phyloP scores from a whole-genome alignment of 2,888 invertebrate species.

The Galeopsomyia nigrocyanea region DNA sequence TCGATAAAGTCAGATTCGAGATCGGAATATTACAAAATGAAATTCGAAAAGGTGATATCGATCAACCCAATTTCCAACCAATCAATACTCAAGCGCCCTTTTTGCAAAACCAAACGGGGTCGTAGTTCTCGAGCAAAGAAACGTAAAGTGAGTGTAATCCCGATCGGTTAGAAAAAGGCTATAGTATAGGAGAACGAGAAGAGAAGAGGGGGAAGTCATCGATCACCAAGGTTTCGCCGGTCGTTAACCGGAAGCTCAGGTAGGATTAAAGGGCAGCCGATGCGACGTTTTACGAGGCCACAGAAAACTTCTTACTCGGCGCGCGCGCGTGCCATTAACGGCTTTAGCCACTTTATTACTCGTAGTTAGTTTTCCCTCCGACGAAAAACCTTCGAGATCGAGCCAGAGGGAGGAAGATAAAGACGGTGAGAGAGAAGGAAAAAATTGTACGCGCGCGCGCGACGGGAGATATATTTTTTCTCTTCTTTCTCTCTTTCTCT shows the following conservation, averaged over 20 bases:
- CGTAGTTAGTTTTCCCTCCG: background rate
- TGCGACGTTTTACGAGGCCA: too few species aligned
- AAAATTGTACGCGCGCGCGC: background rate
- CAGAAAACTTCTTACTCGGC: background rate
- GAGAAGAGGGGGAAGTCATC: slow-evolving; percentile 11
- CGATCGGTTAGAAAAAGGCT: too few species aligned
- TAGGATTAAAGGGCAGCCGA: slow-evolving; percentile 28
- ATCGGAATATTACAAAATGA: too few species aligned
- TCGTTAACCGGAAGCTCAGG: slow-evolving; percentile 38
- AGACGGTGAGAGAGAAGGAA: background rate
- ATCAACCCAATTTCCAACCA: too few species aligned
- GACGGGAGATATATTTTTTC: too few species aligned
- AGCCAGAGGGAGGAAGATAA: background rate
- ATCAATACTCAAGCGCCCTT: too few species aligned
- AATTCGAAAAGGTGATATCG: too few species aligned
- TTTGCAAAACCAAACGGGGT: too few species aligned
- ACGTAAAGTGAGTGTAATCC: too few species aligned
- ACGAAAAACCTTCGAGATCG: too few species aligned
- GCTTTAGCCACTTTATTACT: slow-evolving; percentile 29
- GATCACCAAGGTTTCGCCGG: slow-evolving; percentile 19
- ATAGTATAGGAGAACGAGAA: background rate
- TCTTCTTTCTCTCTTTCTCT: too few species aligned
- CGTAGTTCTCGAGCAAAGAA: background rate
- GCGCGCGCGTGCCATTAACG: slow-evolving; percentile 19
- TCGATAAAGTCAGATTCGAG: too few species aligned